Evolutionary conservation across 2,797 vertebrate genomes (phyloP), one percentile per base, ranked within the genome.

Genomic region (Cyprinella venusta): DNA sequence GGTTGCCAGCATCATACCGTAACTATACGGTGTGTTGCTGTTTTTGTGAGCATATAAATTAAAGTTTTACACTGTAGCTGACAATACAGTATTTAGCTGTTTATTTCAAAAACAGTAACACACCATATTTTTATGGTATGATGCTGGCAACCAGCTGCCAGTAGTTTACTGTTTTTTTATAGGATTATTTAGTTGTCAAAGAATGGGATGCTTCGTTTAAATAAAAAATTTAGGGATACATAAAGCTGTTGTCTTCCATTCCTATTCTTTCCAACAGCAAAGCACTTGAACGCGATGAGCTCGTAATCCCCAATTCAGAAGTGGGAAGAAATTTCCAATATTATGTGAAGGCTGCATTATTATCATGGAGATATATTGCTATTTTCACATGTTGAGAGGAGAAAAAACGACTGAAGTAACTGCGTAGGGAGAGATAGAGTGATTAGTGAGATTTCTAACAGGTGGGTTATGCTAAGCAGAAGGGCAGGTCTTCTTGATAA

Each of bases 401-500:
- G 13, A 24, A 40, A 19, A 81, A 85, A 74, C 77, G 52, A 21
- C 81, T 81, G 86, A 89, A 90, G 88, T 89, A 85, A 84, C 81
- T 89, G 89, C 89, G 86, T 87, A 64, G 21, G 24, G 65, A 81
- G 52, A 68, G 80, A 77, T 12, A 21, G 48, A 36, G 30, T 38
- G 64, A 69, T 79, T 40, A 59, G 9, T 80, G 67, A 75, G 67
- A 70, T 75, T 69, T 48, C 79, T 15, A 72, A 59, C 45, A n/a
- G 80, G 24, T 54, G n/a, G 75, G 77, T 84, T 84, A 83, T 38
- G 85, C 79, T 87, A 86, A 89, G 85, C 84, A 88, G 72, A 56
- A 76, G 89, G 85, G 88, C 88, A 91, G 86, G 80, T 86, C 82
- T 83, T 86, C 82, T 83, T 87, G 88, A 90, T 90, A 92, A 89